Conservation (phyloP, 2,113 vertebrate genomes). For the Sarotherodon lohbergeri region DNA sequence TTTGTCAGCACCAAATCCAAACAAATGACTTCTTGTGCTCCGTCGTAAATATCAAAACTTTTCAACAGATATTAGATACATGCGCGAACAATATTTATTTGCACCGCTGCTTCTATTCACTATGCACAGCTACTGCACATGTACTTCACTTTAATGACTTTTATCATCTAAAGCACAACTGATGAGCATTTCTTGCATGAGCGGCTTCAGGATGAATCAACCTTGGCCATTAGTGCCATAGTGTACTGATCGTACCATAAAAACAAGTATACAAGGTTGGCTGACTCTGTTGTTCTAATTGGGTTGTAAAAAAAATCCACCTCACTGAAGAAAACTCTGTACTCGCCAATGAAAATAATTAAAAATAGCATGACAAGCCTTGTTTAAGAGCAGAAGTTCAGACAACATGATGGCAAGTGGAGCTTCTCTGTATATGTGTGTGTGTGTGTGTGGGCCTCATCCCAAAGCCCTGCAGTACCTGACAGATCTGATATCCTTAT, state of each 20-base stretch:
- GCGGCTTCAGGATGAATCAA: conserved; percentile 9
- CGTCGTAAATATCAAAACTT: not conserved
- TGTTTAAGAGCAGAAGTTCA: conserved; percentile 23
- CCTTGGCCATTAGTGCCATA: conserved; percentile 22
- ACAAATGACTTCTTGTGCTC: not conserved
- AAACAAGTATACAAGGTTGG: conserved; percentile 19
- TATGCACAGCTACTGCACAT: not conserved
- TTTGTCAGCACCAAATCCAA: not conserved
- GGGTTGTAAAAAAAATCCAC: conserved; percentile 7
- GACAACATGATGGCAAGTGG: not conserved
- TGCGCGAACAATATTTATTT: not conserved
- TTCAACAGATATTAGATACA: not conserved
- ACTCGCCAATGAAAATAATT: conserved; percentile 32
- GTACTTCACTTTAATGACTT: not conserved
- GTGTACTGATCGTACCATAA: conserved; percentile 18
- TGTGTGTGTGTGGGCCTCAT: conserved; percentile 1
- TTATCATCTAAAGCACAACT: not conserved
- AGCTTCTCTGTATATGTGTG: not conserved
- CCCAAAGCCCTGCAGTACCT: conserved; percentile 36
- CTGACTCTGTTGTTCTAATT: conserved; percentile 41
- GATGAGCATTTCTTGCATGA: conserved; percentile 41
- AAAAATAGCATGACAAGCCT: conserved; percentile 18
- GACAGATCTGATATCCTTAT: conserved; percentile 39
- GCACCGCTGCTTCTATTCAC: not conserved
- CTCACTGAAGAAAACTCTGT: not conserved